A percentile compares a stretch with the other conserved stretches of the same genome.
Evolutionary conservation across 2,797 vertebrate genomes (phyloP).

Genomic region (Chanos chanos): DNA sequence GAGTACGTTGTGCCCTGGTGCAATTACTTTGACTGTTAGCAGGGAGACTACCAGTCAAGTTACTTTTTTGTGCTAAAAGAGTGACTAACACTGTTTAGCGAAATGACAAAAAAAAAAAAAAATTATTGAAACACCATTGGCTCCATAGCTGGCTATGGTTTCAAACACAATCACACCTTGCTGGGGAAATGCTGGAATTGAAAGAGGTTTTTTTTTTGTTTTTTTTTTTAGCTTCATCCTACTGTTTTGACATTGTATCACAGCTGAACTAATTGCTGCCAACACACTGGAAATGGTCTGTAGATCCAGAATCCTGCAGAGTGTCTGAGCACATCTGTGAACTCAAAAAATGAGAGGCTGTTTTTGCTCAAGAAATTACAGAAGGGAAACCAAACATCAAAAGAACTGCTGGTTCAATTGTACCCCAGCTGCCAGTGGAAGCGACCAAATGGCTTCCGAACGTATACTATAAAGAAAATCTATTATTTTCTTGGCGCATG

Average conservation of each 20-base stretch:
- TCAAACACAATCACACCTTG: too few species aligned
- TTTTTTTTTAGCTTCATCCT: too few species aligned
- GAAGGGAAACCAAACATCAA: background rate
- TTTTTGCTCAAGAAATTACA: constrained; percentile 9
- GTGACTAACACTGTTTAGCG: too few species aligned
- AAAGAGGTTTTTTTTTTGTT: background rate
- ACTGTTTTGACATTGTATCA: too few species aligned
- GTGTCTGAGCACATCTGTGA: constrained; percentile 6
- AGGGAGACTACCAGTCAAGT: too few species aligned
- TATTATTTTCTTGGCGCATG: background rate
- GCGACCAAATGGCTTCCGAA: too few species aligned
- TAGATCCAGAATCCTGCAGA: constrained; percentile 2
- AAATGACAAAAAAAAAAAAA: too few species aligned
- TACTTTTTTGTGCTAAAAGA: background rate
- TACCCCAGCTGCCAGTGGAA: background rate
- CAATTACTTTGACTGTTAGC: background rate
- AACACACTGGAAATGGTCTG: constrained; percentile 5
- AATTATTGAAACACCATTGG: too few species aligned
- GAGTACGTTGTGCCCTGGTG: background rate
- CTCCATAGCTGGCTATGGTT: too few species aligned
- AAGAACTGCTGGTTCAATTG: background rate
- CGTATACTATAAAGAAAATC: too few species aligned
- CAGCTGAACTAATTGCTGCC: constrained; percentile 11
- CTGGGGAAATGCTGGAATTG: background rate
- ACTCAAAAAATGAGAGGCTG: background rate